These are phyloP conservation scores for Lycophotia porphyrea DNA, from an alignment of 2,888 invertebrate species.

Conservation along the genomic window DNA sequence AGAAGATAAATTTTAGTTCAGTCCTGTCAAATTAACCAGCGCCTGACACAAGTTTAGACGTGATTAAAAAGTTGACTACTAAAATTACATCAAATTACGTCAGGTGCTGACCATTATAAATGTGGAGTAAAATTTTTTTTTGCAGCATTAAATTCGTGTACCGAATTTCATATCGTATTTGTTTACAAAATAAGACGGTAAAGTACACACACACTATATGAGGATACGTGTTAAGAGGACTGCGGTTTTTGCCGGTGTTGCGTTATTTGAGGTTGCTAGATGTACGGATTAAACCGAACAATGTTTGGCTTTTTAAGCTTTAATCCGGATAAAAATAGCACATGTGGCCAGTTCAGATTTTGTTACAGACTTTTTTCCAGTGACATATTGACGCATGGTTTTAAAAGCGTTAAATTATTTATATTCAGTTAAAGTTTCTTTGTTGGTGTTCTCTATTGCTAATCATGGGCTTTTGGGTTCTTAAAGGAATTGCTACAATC, in stretches of 20 bases:
- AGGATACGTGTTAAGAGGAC: constrained; percentile 17
- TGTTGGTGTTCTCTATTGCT: not conserved
- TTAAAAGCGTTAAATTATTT: constrained; percentile 1
- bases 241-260: constrained; percentile 20
- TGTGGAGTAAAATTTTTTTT: not conserved
- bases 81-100: no score
- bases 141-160: not conserved
- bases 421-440: constrained; percentile 4
- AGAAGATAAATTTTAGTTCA: no score
- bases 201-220: not conserved
- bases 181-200: constrained; percentile 8
- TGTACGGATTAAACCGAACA: constrained; percentile 42
- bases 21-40: no score
- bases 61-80: no score
- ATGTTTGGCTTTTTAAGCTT: constrained; percentile 37
- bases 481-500: no score
- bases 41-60: no score
- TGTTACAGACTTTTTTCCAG: constrained; percentile 6
- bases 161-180: not conserved
- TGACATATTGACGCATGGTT: constrained; percentile 11
- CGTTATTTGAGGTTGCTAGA: constrained; percentile 32
- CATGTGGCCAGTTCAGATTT: constrained; percentile 19
- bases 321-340: constrained; percentile 39
- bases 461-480: no score
- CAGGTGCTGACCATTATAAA: not conserved